Conservation (phyloP, 2,113 vertebrate species). For the Lota lota region DNA sequence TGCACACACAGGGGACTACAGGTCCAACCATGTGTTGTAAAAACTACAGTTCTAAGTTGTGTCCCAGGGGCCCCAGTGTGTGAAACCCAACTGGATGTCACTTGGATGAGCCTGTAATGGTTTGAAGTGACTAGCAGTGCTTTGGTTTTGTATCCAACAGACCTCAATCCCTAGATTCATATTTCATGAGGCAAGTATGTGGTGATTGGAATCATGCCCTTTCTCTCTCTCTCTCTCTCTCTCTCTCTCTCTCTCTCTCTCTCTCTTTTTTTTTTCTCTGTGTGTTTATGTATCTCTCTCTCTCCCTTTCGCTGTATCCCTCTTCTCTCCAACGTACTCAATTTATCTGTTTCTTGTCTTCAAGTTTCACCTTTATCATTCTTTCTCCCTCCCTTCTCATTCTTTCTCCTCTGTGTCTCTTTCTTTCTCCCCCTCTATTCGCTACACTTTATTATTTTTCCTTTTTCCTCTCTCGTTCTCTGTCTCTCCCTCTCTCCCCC, state of each 20-base stretch:
- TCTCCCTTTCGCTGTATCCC: background rate
- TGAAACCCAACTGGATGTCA: background rate
- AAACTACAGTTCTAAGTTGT: too few species aligned
- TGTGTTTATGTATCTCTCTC: background rate
- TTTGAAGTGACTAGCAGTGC: background rate
- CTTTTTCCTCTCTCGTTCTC: too few species aligned
- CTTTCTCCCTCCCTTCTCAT: too few species aligned
- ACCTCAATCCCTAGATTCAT: background rate
- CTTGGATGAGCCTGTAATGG: background rate
- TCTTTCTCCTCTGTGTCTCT: too few species aligned
- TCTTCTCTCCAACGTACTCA: background rate
- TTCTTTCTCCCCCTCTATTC: too few species aligned
- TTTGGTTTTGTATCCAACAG: background rate
- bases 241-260: background rate
- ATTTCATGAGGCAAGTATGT: background rate
- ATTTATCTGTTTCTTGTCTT: too few species aligned
- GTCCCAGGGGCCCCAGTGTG: background rate
- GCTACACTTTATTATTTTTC: too few species aligned
- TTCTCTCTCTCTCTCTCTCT: background rate
- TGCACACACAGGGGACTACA: too few species aligned
- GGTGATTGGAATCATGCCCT: background rate
- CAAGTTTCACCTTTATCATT: too few species aligned
- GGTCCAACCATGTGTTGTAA: too few species aligned
- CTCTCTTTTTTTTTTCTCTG: background rate
- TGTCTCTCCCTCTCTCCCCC: too few species aligned